phyloP scores from a whole-genome alignment of 2,113 vertebrate genomes.

The Callipepla squamata region DNA sequence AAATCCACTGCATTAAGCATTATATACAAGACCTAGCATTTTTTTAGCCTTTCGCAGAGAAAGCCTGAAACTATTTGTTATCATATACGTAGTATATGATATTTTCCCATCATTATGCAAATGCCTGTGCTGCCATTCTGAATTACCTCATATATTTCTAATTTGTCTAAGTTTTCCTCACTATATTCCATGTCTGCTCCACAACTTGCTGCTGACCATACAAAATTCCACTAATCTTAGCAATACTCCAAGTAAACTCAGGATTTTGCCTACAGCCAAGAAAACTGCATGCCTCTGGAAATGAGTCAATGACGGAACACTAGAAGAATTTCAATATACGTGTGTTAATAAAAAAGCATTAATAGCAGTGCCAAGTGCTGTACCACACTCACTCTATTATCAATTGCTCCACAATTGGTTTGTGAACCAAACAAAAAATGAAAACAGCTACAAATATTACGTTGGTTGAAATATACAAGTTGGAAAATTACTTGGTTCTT shows the following conservation, averaged over 20 bases:
- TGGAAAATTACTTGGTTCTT: not conserved
- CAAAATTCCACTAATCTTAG: not conserved
- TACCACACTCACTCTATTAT: not conserved
- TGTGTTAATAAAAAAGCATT: not conserved
- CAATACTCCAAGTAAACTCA: not conserved
- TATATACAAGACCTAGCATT: not conserved
- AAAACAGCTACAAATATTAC: not conserved
- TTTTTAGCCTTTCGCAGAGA: conserved; percentile 9
- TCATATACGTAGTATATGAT: not conserved
- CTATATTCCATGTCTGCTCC: not conserved
- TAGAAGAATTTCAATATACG: not conserved
- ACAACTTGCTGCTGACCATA: not conserved
- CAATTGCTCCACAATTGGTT: not conserved
- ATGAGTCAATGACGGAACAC: not conserved
- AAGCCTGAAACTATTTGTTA: not conserved
- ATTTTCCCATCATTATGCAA: not conserved
- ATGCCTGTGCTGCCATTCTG: not conserved
- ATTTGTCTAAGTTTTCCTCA: not conserved
- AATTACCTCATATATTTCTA: not conserved
- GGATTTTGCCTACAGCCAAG: conserved; percentile 2
- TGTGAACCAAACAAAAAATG: not conserved
- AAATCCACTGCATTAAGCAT: not conserved
- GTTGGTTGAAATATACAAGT: not conserved
- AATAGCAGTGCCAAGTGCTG: not conserved
- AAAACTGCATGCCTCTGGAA: conserved; percentile 17